Conservation (phyloP, 2,113 vertebrate species). For the Amphiprion ocellaris region DNA sequence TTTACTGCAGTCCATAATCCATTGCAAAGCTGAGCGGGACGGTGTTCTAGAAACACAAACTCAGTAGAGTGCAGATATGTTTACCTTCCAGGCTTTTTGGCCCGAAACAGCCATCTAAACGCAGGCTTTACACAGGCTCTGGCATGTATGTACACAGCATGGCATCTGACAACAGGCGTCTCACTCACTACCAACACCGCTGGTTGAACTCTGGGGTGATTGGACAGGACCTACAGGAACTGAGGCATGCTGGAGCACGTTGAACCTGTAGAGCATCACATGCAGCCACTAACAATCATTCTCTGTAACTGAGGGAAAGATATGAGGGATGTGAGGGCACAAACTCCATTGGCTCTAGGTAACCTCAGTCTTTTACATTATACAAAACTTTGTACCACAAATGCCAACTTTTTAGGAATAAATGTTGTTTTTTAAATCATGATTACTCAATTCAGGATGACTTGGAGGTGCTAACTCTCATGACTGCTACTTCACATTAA, state of each 20-base stretch:
- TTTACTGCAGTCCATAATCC: constrained; percentile 49
- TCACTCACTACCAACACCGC: constrained; percentile 12
- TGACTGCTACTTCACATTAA: too few relatives aligned
- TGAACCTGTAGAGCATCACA: constrained; percentile 9
- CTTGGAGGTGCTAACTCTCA: too few relatives aligned
- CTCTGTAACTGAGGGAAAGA: not conserved
- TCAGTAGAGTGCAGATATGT: constrained; percentile 69
- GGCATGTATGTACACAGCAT: constrained; percentile 44
- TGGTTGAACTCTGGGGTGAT: constrained; percentile 44
- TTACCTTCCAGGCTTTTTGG: constrained; percentile 72
- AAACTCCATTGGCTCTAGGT: too few relatives aligned
- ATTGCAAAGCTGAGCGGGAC: constrained; percentile 45
- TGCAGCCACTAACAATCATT: constrained; percentile 20
- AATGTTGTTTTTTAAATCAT: too few relatives aligned
- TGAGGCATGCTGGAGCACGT: constrained; percentile 56
- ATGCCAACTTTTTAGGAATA: too few relatives aligned
- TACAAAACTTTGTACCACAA: too few relatives aligned
- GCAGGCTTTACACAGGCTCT: constrained; percentile 58
- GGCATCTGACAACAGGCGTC: constrained; percentile 34
- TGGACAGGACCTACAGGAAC: not conserved
- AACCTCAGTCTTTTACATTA: too few relatives aligned
- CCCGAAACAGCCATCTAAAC: constrained; percentile 45
- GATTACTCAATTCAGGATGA: too few relatives aligned
- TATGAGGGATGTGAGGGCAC: not conserved
- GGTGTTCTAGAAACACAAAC: constrained; percentile 63